Evolutionary conservation across 2,888 invertebrate genomes (phyloP).

Genomic region (Apotomis turbidana): DNA sequence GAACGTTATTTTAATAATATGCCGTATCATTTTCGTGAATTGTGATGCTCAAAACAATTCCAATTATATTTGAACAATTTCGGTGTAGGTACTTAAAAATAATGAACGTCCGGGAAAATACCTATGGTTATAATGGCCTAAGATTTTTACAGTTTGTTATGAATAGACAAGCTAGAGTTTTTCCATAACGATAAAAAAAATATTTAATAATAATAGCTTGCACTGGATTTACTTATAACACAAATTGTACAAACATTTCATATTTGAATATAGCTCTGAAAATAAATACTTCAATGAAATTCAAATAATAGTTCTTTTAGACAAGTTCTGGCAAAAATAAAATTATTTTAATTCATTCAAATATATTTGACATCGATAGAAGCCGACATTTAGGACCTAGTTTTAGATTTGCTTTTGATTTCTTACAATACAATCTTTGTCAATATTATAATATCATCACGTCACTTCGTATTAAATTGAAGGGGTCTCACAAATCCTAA

Average conservation of each 20-base stretch:
- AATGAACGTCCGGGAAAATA: background rate
- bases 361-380: too few species aligned
- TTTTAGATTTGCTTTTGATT: too few species aligned
- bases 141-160: constrained; percentile 23
- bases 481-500: background rate
- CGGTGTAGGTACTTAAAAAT: background rate
- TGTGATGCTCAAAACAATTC: constrained; percentile 3
- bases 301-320: background rate
- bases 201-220: constrained; percentile 16
- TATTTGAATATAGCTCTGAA: background rate
- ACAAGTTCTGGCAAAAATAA: too few species aligned
- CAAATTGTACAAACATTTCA: background rate
- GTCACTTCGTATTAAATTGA: background rate
- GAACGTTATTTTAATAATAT: background rate
- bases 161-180: constrained; percentile 29
- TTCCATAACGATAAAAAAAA: background rate
- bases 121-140: constrained; percentile 20
- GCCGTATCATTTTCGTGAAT: background rate
- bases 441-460: too few species aligned
- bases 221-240: constrained; percentile 18
- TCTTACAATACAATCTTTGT: too few species aligned
- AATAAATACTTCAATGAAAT: background rate
- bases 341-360: too few species aligned
- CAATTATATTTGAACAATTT: background rate
- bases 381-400: too few species aligned